Percentiles rank a stretch among this genome's conserved stretches.
phyloP scores from a whole-genome alignment of 2,888 invertebrate genomes.

The Kryphioiulus occultus region DNA sequence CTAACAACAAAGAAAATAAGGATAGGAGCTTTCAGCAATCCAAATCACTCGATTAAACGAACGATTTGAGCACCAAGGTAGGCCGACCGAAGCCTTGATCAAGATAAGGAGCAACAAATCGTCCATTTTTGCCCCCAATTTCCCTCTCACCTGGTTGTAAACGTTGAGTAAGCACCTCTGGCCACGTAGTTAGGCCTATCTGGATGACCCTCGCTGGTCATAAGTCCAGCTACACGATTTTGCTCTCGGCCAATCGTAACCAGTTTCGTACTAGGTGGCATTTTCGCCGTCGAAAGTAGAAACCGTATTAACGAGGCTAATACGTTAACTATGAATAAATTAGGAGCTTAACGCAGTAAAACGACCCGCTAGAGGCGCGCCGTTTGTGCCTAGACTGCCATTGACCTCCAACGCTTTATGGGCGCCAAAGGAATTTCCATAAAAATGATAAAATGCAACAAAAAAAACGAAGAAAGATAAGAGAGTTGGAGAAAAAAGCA shows the following conservation, averaged over 20 bases:
- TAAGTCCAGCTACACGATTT: conserved; percentile 23
- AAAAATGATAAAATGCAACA: conserved; percentile 27
- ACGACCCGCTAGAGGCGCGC: background rate
- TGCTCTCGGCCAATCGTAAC: background rate
- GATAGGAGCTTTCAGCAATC: background rate
- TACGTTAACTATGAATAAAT: conserved; percentile 27
- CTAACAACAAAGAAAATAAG: no score
- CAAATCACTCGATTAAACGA: background rate
- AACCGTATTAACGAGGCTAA: background rate
- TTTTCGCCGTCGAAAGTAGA: background rate
- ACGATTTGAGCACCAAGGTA: background rate
- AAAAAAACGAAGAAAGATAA: background rate
- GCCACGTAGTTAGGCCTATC: conserved; percentile 17
- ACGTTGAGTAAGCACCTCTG: background rate
- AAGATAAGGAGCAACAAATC: background rate
- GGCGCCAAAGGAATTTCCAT: conserved; percentile 8
- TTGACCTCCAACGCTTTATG: conserved; percentile 21
- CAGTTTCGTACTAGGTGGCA: background rate
- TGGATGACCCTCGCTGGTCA: background rate
- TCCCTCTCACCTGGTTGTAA: background rate
- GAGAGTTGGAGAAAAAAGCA: background rate
- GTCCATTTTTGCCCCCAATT: background rate
- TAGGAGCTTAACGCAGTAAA: background rate
- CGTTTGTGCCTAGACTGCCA: background rate
- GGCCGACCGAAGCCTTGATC: background rate